A percentile compares a stretch with the other conserved stretches of the same genome.
These are phyloP conservation scores for Stegophylla sp. DNA, from an alignment of 2,888 invertebrate species.

Conservation along the genomic window DNA sequence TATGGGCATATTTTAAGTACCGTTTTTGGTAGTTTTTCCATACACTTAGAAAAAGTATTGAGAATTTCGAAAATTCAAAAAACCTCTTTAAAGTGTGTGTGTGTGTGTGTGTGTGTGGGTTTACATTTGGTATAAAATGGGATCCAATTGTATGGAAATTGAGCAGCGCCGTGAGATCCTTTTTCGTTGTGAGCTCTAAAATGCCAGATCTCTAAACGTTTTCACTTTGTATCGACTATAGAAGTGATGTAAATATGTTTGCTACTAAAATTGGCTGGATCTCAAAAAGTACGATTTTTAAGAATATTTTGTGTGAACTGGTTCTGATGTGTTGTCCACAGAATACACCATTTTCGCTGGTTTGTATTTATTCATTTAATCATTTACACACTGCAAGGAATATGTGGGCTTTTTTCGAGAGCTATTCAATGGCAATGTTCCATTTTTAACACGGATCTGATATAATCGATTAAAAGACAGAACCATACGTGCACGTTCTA, in stretches of 20 bases:
- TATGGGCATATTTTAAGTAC: no score
- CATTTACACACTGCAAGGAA: not conserved
- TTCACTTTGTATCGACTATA: no score
- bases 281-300: not conserved
- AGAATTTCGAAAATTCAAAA: no score
- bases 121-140: not conserved
- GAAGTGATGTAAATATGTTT: not conserved
- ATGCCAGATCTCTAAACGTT: not conserved
- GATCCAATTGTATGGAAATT: not conserved
- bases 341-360: not conserved
- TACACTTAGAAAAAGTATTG: no score
- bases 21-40: no score
- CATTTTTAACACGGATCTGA: conserved; percentile 3
- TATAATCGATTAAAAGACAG: not conserved
- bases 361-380: not conserved
- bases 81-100: no score
- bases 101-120: not conserved
- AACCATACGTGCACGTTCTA: no score
- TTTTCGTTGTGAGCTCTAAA: conserved; percentile 15
- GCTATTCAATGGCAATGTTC: not conserved
- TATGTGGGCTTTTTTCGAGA: not conserved
- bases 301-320: not conserved
- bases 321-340: not conserved
- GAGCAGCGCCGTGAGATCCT: conserved; percentile 1
- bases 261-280: not conserved